These are phyloP conservation scores for Pagetopsis macropterus DNA, from an alignment of 2,797 vertebrate genomes.

Conservation along the genomic window DNA sequence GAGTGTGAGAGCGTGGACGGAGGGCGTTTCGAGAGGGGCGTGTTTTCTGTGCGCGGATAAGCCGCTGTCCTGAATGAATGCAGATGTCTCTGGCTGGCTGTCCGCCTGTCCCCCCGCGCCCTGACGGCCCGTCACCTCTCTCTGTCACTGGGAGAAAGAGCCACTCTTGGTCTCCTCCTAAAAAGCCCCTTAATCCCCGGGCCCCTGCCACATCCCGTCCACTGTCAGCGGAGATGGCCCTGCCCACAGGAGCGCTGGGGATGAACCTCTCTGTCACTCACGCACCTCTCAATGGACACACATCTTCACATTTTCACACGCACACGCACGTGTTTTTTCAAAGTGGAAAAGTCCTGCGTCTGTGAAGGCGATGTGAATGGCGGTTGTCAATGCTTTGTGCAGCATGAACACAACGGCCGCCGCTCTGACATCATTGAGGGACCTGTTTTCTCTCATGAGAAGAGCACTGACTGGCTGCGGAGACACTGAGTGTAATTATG, in stretches of 20 bases:
- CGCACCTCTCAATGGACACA: conserved; percentile 74
- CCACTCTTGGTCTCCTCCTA: conserved; percentile 67
- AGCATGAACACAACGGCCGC: conserved; percentile 46
- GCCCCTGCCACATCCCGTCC: conserved; percentile 75
- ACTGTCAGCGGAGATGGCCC: conserved; percentile 76
- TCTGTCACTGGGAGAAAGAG: conserved; percentile 80
- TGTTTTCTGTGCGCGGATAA: conserved; percentile 89
- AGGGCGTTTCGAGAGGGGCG: conserved; percentile 73
- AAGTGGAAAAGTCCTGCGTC: conserved; percentile 63
- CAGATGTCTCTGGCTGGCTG: conserved; percentile 92
- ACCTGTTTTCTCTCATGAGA: conserved; percentile 64
- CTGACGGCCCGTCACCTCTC: conserved; percentile 81
- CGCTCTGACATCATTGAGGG: conserved; percentile 65
- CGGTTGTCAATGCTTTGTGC: conserved; percentile 70
- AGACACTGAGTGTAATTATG: conserved; percentile 54
- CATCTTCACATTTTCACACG: conserved; percentile 72
- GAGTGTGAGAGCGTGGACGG: conserved; percentile 69
- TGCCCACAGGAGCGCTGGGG: conserved; percentile 75
- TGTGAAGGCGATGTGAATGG: conserved; percentile 66
- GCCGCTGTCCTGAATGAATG: conserved; percentile 94
- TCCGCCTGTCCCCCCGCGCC: conserved; percentile 75
- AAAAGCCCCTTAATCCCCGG: conserved; percentile 77
- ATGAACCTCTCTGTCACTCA: conserved; percentile 83
- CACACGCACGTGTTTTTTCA: conserved; percentile 53
- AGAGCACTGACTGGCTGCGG: conserved; percentile 41